These are phyloP conservation scores for Scaptodrosophila latifasciaeformis DNA, from an alignment of 2,888 invertebrate species.

Conservation along the genomic window DNA sequence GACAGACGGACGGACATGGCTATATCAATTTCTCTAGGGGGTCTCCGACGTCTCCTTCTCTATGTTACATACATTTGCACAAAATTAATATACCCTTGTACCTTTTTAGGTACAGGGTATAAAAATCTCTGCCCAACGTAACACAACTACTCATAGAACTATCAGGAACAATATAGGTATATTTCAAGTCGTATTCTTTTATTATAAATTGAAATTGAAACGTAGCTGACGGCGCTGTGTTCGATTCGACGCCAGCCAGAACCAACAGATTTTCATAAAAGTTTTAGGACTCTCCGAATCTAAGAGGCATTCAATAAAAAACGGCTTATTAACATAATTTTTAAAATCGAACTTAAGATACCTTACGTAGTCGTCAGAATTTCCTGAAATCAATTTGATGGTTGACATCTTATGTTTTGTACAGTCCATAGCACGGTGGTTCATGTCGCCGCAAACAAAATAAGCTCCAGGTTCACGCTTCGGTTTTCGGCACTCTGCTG, in stretches of 20 bases:
- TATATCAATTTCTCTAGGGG: too few species aligned
- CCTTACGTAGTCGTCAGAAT: neutral
- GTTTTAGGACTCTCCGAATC: neutral
- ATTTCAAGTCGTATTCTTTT: too few species aligned
- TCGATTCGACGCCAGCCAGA: too few species aligned
- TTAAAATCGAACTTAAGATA: neutral
- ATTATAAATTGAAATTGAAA: too few species aligned
- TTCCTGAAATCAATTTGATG: neutral
- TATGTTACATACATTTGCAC: too few species aligned
- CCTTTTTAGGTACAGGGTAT: too few species aligned
- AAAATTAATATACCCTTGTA: too few species aligned
- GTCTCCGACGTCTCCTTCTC: too few species aligned
- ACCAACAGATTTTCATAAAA: neutral
- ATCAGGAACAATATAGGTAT: neutral
- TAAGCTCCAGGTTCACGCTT: neutral
- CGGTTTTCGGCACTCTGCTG: neutral
- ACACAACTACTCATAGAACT: neutral
- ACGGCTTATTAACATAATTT: neutral
- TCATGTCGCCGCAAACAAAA: neutral
- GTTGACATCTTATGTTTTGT: too few species aligned
- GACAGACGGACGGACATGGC: too few species aligned
- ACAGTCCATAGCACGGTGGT: neutral
- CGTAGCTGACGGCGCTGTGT: too few species aligned
- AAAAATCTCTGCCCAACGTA: conserved; percentile 8
- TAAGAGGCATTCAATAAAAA: neutral